A percentile compares a stretch with the other conserved stretches of the same genome.
These are phyloP conservation scores for Strigamia crassipes DNA, from an alignment of 2,888 invertebrate genomes.

Conservation along the genomic window DNA sequence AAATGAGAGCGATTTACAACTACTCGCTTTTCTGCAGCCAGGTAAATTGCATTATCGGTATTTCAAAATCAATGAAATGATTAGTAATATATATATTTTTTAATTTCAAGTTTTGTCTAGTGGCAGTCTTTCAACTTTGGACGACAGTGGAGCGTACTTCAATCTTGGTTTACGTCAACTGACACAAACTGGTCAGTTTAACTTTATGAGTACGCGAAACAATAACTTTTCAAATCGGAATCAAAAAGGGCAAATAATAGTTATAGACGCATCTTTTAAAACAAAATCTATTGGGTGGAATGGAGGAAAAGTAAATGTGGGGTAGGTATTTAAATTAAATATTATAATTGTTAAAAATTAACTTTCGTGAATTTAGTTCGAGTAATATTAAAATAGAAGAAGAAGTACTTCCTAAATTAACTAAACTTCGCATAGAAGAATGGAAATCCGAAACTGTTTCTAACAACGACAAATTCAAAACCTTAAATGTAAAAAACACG, in stretches of 20 bases:
- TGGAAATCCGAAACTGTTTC: not conserved
- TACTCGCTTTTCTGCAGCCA: not conserved
- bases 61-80: too few relatives aligned
- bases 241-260: constrained; percentile 7
- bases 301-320: not conserved
- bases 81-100: not conserved
- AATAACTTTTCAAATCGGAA: not conserved
- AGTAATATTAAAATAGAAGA: not conserved
- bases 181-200: not conserved
- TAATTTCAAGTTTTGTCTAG: not conserved
- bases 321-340: constrained; percentile 7
- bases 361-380: not conserved
- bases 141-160: not conserved
- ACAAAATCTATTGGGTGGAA: constrained; percentile 20
- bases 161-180: not conserved
- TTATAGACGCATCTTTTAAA: not conserved
- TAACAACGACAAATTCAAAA: not conserved
- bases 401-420: not conserved
- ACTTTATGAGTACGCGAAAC: constrained; percentile 31
- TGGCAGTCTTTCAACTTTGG: constrained; percentile 2
- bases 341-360: not conserved
- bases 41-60: not conserved
- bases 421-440: not conserved
- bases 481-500: not conserved
- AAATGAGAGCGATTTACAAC: not conserved